phyloP scores from a whole-genome alignment of 1,140 invertebrate species.

The Meloidogyne chitwoodi region DNA sequence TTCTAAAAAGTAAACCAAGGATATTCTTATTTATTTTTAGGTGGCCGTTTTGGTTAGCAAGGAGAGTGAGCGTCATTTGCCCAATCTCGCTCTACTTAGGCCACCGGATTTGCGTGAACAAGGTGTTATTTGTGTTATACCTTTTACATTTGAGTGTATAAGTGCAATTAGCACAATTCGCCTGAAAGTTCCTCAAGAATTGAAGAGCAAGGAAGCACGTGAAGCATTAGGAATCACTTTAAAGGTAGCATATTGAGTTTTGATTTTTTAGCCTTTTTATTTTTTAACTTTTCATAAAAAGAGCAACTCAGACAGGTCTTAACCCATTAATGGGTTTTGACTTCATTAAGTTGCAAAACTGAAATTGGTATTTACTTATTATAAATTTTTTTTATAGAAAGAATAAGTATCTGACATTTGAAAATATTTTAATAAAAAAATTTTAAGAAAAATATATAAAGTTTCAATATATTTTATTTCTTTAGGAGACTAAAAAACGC shows the following conservation, averaged over 20 bases:
- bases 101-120: constrained; percentile 24
- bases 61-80: constrained; percentile 19
- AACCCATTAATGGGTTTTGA: neutral
- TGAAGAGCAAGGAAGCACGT: constrained; percentile 76
- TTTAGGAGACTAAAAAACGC: constrained; percentile 65
- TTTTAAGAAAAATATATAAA: too few relatives aligned
- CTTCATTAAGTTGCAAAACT: constrained; percentile 14
- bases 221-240: constrained; percentile 81
- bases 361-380: neutral
- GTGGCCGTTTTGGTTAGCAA: constrained; percentile 18
- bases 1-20: neutral
- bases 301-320: constrained; percentile 15
- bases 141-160: constrained; percentile 76
- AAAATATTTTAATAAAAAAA: too few relatives aligned
- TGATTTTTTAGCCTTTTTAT: neutral
- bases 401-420: neutral
- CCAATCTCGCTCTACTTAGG: constrained; percentile 27
- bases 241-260: constrained; percentile 61
- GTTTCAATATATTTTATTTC: neutral
- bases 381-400: neutral
- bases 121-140: constrained; percentile 67
- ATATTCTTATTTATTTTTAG: neutral
- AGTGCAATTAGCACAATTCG: constrained; percentile 79
- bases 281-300: too few relatives aligned
- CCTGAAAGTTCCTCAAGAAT: constrained; percentile 82